Evolutionary conservation across 2,797 vertebrate genomes (phyloP), one percentile per base, ranked within the genome.

Genomic region (Anabacerthia variegaticeps): DNA sequence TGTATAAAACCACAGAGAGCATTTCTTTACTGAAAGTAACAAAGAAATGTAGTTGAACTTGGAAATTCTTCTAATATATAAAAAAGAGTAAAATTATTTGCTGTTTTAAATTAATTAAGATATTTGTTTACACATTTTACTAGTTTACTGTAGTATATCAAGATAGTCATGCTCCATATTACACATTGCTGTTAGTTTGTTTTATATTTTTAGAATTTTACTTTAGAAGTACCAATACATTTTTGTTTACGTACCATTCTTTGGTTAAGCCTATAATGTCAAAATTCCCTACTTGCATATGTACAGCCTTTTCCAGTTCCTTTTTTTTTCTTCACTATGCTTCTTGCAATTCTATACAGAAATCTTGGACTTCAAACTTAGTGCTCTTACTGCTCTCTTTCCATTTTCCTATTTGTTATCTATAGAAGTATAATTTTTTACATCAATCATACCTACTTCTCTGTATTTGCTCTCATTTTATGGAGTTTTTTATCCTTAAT

Each of bases 11-110:
- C 68, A 72, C 54, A 49, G 39, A 91, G 39, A 82, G n/a, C 6
- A 41, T 88, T 94, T 86, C 63, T 76, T 58, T 66, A 61, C 65
- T 91, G 69, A 73, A 59, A 92, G 71, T 86, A 93, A 90, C 46
- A 89, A 73, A 85, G 51, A 75, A 78, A 88, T 65, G 21, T 73
- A 75, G 69, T 66, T 86, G 43, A 86, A 80, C 41, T 75, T 92
- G 55, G 66, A 93, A 85, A 86, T 71, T 89, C 41, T 85, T 89
- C 51, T 69, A 48, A 28, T 90, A 65, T 72, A 72, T 90, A 81
- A 58, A 43, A 97, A 91, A 62, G 8, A 82, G 26, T 69, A 48
- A 73, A 81, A 73, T 55, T 46, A 66, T 92, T 92, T 75, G 9
- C 63, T 59, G 14, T 73, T 93, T 95, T 66, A 72, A 58, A 72